Evolutionary conservation across 2,797 vertebrate species (phyloP).

Genomic region (Ispidina lecontei): DNA sequence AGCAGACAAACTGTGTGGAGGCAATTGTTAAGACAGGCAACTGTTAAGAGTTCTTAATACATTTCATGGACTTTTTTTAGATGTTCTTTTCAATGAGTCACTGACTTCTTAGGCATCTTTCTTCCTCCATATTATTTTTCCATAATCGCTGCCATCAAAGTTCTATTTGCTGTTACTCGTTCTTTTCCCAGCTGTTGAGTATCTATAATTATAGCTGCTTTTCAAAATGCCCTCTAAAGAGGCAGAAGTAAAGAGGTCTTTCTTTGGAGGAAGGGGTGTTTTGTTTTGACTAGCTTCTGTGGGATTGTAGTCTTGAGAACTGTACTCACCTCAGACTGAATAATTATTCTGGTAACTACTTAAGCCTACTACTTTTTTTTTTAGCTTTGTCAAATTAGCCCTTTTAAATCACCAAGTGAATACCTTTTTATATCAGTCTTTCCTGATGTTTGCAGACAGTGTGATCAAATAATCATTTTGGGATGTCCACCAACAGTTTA

Average conservation of each 20-base stretch:
- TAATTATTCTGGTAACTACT: neutral
- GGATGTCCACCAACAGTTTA: neutral
- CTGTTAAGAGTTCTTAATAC: neutral
- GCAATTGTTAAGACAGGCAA: neutral
- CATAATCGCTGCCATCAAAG: constrained; percentile 13
- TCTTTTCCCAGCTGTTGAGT: constrained; percentile 49
- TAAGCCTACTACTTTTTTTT: neutral
- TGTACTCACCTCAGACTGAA: neutral
- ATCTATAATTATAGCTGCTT: constrained; percentile 50
- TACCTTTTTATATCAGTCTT: neutral
- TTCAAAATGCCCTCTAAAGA: constrained; percentile 2
- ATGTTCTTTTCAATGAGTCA: neutral
- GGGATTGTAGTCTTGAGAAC: neutral
- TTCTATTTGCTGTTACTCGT: constrained; percentile 41
- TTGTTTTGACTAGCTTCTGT: neutral
- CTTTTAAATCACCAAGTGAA: neutral
- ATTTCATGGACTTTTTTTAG: neutral
- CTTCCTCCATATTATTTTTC: constrained; percentile 31
- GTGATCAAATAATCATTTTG: neutral
- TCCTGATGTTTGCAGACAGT: neutral
- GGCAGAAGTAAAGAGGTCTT: neutral
- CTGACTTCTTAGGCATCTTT: constrained; percentile 23
- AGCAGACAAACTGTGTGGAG: neutral
- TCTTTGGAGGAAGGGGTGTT: neutral
- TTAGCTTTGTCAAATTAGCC: neutral